Evolutionary conservation across 2,888 invertebrate genomes (phyloP), one percentile per base, ranked within the genome.

Genomic region (Diaperis boleti): DNA sequence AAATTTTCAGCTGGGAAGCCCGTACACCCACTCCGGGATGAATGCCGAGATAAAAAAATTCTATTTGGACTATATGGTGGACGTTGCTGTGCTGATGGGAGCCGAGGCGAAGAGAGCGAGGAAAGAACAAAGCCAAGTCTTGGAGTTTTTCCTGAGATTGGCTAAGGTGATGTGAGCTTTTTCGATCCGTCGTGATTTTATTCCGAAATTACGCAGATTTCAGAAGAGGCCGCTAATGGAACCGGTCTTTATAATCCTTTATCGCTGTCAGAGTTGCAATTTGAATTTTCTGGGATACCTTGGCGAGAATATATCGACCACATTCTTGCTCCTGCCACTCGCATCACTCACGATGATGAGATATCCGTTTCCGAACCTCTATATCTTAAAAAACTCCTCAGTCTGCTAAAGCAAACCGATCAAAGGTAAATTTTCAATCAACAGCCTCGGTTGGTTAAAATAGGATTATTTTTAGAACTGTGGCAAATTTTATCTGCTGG

Each of bases 251-350:
- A 74, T 55, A 73, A 73, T 50, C 68, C 64, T 13, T 57, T 67
- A 17, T 69, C 70, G 5, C 22, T 87, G 22, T 75, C 76, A 8
- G 83, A 87, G 59, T 74, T 88, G 31, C 82, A 84, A 66, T 75
- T 78, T 50, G 79, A 82, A 69, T 85, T 84, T 74, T 78, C 77
- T 2, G 74, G 71, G 10, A 72, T 80, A 26, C 68, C 73, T n/a
- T 81, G 81, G 81, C 68, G 69, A 17, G 69, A 76, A 45, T 79
- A 76, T 61, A 72, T 81, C 35, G 78, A 78, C 62, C 73, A 73
- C 13, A 61, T 80, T 18, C 65, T 77, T 7, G 69, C 71, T 56
- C 76, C 75, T 10, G 67, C 67, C 11, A 70, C 69, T 31, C 66
- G 66, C 41, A 69, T 81, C 17, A 70, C 67, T 50, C 71, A 74